A percentile compares a stretch with the other conserved stretches of the same genome.
These are phyloP conservation scores for Trichonephila clavipes DNA, from an alignment of 1,140 invertebrate genomes.

Conservation along the genomic window DNA sequence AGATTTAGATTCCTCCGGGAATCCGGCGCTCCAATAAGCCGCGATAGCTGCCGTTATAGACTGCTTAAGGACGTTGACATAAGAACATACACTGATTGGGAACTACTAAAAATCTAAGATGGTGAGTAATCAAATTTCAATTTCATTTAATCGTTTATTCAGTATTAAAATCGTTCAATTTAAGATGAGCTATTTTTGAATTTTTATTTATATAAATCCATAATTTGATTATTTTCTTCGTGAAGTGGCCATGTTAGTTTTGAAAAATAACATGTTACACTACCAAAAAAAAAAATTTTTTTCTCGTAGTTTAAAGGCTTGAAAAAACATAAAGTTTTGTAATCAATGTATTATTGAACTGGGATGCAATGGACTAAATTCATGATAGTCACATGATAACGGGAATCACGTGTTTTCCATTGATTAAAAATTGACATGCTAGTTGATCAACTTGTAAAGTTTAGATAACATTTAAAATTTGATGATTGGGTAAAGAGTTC, in stretches of 20 bases:
- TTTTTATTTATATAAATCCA: background rate
- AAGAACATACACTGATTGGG: background rate
- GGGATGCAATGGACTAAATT: no score
- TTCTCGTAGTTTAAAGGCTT: background rate
- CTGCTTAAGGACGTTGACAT: background rate
- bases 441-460: no score
- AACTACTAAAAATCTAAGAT: constrained; percentile 34
- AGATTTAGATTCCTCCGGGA: no score
- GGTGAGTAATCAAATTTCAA: constrained; percentile 51
- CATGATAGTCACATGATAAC: no score
- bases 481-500: no score
- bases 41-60: background rate
- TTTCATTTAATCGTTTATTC: constrained; percentile 31
- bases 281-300: background rate
- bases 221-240: background rate
- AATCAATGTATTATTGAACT: background rate
- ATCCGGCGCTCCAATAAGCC: no score
- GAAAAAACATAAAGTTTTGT: background rate
- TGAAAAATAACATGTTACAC: background rate
- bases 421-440: no score
- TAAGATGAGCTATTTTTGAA: background rate
- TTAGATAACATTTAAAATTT: no score
- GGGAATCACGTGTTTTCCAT: no score
- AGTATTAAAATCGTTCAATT: background rate
- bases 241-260: background rate